phyloP scores from a whole-genome alignment of 2,797 vertebrate genomes.

The Mastacembelus armatus region DNA sequence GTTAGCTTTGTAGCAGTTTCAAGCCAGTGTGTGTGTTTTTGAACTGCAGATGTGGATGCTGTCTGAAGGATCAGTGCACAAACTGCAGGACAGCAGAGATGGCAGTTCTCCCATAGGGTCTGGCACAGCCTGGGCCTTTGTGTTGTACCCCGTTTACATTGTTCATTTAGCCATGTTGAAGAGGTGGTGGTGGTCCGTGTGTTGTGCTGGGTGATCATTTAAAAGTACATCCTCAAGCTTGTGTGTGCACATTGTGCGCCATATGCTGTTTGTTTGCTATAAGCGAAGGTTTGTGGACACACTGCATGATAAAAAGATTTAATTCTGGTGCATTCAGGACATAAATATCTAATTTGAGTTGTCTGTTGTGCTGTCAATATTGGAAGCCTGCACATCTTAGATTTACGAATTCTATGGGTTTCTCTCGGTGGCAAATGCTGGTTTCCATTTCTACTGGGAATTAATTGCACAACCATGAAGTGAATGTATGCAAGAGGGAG shows the following conservation, averaged over 20 bases:
- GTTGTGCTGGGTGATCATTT: conserved; percentile 50
- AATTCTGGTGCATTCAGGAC: conserved; percentile 27
- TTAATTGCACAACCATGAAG: conserved; percentile 58
- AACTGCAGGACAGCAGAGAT: conserved; percentile 75
- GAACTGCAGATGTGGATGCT: conserved; percentile 73
- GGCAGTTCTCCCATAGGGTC: conserved; percentile 71
- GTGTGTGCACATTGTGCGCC: conserved; percentile 35
- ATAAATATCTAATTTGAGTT: conserved; percentile 54
- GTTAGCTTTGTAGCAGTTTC: conserved; percentile 76
- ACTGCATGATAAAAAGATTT: conserved; percentile 32
- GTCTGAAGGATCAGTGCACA: conserved; percentile 74
- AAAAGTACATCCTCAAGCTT: conserved; percentile 66
- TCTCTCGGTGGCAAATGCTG: conserved; percentile 49
- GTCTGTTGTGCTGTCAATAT: conserved; percentile 43
- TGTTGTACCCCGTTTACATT: conserved; percentile 58
- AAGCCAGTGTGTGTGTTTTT: conserved; percentile 68
- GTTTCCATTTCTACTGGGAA: conserved; percentile 70
- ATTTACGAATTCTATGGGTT: conserved; percentile 64
- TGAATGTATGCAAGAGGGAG: conserved; percentile 59
- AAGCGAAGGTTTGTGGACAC: conserved; percentile 19
- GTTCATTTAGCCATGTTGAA: conserved; percentile 65
- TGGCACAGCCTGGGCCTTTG: conserved; percentile 68
- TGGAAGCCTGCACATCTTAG: conserved; percentile 49
- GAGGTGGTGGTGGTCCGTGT: conserved; percentile 48
- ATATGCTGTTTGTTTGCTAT: conserved; percentile 46